A percentile compares a stretch with the other conserved stretches of the same genome.
These are phyloP conservation scores for Craseonycteris thonglongyai DNA, from an alignment of 2,113 vertebrate genomes.

Conservation along the genomic window DNA sequence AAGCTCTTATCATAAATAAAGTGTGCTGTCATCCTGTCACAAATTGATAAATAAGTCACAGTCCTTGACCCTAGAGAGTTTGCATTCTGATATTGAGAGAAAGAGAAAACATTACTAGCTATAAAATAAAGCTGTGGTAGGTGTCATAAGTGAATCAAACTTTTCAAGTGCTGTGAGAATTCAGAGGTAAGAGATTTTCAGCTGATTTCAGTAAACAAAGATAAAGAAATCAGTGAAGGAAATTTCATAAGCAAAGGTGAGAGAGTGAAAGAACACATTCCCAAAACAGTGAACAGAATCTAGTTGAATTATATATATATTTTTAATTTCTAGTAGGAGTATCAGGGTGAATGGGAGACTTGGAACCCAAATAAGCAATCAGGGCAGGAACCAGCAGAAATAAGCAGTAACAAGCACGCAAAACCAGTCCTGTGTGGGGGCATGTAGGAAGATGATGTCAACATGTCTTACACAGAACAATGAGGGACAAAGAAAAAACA, in stretches of 20 bases:
- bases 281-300: not conserved
- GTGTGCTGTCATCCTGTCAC: not conserved
- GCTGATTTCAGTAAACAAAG: not conserved
- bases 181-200: not conserved
- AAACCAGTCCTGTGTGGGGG: fast-evolving
- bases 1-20: not conserved
- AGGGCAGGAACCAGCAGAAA: not conserved
- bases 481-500: not conserved
- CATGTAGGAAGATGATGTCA: not conserved
- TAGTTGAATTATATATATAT: no score
- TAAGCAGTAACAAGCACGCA: not conserved
- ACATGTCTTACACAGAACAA: not conserved
- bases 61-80: not conserved
- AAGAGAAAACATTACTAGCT: not conserved
- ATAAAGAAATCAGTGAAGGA: not conserved
- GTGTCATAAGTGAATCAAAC: not conserved
- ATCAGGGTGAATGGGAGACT: not conserved
- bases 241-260: not conserved
- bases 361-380: not conserved
- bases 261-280: not conserved
- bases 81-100: not conserved
- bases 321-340: no score
- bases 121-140: not conserved
- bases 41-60: not conserved
- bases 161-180: not conserved